Percentiles rank a stretch among this genome's conserved stretches.
Conservation (phyloP, 2,797 vertebrate genomes). For the Notamacropus eugenii region DNA sequence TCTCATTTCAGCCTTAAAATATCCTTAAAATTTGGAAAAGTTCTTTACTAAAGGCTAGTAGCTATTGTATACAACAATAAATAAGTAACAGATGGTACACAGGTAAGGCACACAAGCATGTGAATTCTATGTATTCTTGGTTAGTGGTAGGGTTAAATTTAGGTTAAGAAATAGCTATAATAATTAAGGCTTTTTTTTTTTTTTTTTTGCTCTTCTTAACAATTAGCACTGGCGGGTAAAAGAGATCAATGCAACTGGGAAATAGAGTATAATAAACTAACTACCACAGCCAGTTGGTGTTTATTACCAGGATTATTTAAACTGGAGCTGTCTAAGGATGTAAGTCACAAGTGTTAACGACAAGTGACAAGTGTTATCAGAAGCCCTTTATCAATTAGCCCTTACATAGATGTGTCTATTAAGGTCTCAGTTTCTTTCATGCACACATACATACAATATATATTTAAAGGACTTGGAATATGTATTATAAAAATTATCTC, state of each 20-base stretch:
- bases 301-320: conserved; percentile 17
- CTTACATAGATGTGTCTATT: background rate
- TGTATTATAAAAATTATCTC: conserved; percentile 4
- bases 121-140: conserved; percentile 19
- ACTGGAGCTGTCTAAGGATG: conserved; percentile 21
- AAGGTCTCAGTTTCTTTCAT: background rate
- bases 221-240: conserved; percentile 48
- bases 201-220: conserved; percentile 39
- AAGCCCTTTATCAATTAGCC: background rate
- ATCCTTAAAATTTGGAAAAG: background rate
- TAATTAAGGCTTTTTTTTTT: conserved; percentile 22
- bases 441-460: conserved; percentile 5
- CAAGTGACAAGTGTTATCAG: background rate
- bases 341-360: background rate
- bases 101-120: background rate
- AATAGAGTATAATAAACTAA: conserved; percentile 48
- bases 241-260: conserved; percentile 66
- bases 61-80: background rate
- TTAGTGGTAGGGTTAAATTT: background rate
- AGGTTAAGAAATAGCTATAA: conserved; percentile 45
- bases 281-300: conserved; percentile 29
- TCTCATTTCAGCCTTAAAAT: background rate
- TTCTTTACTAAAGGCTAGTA: background rate
- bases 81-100: background rate
- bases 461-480: conserved; percentile 44